phyloP scores from a whole-genome alignment of 2,797 vertebrate species.

The Pseudochirops cupreus region DNA sequence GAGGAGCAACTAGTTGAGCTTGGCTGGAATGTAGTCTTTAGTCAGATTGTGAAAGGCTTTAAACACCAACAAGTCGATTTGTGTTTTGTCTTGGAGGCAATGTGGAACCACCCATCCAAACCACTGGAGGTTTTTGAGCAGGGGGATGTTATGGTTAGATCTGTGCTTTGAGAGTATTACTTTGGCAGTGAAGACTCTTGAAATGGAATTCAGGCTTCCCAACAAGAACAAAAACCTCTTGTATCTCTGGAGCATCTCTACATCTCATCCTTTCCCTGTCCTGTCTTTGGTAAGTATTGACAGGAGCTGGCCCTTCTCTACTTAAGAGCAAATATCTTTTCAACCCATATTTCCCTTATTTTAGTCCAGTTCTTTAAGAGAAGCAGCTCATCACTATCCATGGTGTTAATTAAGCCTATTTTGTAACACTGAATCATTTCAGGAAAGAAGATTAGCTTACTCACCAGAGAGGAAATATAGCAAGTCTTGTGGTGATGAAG shows the following conservation, averaged over 20 bases:
- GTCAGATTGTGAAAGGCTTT: not conserved
- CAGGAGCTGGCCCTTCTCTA: not conserved
- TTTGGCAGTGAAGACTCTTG: not conserved
- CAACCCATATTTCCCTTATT: not conserved
- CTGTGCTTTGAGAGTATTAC: not conserved
- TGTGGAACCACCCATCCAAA: not conserved
- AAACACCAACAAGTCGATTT: not conserved
- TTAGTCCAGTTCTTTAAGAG: conserved; percentile 46
- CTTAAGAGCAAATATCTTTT: conserved; percentile 31
- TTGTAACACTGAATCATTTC: not conserved
- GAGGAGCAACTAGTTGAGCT: not conserved
- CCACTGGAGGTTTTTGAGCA: not conserved
- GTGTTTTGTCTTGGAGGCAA: not conserved
- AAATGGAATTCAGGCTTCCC: not conserved
- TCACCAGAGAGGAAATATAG: conserved; percentile 97
- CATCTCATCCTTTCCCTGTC: conserved; percentile 7
- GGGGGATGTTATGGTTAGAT: not conserved
- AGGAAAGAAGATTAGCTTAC: conserved; percentile 81
- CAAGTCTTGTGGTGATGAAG: conserved; percentile 97
- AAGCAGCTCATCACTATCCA: not conserved
- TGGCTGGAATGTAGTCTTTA: not conserved
- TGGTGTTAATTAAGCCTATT: not conserved
- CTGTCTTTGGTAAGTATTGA: not conserved
- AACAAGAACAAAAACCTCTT: not conserved
- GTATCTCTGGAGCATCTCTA: not conserved